These are phyloP conservation scores for Cynopterus brachyotis DNA, from an alignment of 2,113 vertebrate species.

Conservation along the genomic window DNA sequence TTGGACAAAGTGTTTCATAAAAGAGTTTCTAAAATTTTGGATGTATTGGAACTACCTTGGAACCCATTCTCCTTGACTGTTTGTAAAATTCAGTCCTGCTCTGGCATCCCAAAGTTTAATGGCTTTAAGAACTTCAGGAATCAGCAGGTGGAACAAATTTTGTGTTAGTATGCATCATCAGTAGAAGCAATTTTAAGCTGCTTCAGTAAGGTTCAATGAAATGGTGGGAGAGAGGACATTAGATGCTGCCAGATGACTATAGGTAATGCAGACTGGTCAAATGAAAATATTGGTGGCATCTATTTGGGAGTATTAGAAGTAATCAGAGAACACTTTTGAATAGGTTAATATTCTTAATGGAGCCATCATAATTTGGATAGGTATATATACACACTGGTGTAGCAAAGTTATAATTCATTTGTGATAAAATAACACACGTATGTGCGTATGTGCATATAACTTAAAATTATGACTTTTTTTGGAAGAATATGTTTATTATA, in stretches of 20 bases:
- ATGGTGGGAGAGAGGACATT: not conserved
- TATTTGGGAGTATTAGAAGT: not conserved
- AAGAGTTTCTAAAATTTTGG: not conserved
- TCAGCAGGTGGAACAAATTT: not conserved
- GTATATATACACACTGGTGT: not conserved
- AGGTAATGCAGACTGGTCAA: not conserved
- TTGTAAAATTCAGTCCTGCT: not conserved
- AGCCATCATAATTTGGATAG: not conserved
- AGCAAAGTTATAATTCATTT: not conserved
- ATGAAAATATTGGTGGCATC: not conserved
- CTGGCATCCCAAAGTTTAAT: not conserved
- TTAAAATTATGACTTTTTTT: not conserved
- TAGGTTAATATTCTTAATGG: not conserved
- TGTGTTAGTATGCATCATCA: not conserved
- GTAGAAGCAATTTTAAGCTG: not conserved
- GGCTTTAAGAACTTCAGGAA: not conserved
- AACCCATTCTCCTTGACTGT: not conserved
- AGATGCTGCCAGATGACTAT: not conserved
- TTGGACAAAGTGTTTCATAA: not conserved
- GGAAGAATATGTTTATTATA: not conserved
- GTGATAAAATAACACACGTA: not conserved
- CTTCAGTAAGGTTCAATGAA: not conserved
- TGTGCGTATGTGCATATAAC: not conserved
- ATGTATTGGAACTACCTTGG: not conserved
- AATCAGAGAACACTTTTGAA: not conserved